Base-by-base conservation (phyloP, 2,888 invertebrate genomes). In the Tetanocera ferruginea region DNA sequence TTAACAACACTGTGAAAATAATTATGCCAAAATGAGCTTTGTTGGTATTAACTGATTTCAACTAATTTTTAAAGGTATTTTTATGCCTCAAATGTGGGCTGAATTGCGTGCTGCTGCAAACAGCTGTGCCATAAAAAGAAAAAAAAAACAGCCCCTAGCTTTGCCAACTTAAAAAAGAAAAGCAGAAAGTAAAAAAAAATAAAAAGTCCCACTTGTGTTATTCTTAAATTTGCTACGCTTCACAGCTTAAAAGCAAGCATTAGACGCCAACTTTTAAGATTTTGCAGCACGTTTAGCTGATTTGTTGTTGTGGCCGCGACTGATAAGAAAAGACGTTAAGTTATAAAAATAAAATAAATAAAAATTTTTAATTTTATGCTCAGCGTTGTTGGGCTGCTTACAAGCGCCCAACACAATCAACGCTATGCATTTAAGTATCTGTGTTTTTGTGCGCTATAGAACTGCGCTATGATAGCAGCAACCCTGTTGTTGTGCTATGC, bases 281-380 rank as follows among this genome's bases (percentile, higher is more conserved):
- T 25, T 25, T 28, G 60, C 28, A 60, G 14, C 28, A 28, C 25
- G 60, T 25, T 60, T 28, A 28, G 60, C 28, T 60, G 60, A 60
- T 60, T 60, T 60, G 60, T 60, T 60, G 25, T 60, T 60, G 60
- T 60, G 60, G 60, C 17, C 60, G 25, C 60, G 60, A 60, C 60
- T 60, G 60, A 60, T 60, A 60, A 60, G 60, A 19, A 55, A 23
- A 28, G 28, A 60, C 25, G 11, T 60, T 9, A 19, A 60, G 28
- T 14, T 60, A 43, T 43, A 43, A 43, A 60, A 60, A 60, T 60
- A 60, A 60, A 28, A 60, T 28, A 60, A 60, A 60, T 43, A 43
- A 43, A 43, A 43, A 43, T 11, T 43, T 43, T 11, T 43, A 43
- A 43, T 43, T 43, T 43, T 43, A 43, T 43, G 43, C 43, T 43